Evolutionary conservation across 1,140 invertebrate genomes (phyloP), one percentile per base, ranked within the genome.

Genomic region (Samia ricini): DNA sequence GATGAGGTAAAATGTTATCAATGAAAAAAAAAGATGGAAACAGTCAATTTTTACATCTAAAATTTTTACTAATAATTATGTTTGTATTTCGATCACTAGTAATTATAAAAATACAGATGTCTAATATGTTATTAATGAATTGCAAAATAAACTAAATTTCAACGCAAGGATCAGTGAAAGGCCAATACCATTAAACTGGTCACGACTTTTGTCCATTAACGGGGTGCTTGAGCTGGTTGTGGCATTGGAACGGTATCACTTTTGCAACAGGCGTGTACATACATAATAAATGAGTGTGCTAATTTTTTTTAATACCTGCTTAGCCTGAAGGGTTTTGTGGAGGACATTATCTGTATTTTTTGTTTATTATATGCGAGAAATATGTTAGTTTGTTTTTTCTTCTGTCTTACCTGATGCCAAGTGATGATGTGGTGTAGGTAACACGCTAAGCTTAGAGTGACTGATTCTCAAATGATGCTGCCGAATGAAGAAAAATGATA

Each of bases 141-240:
- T 42, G 33, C 12, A 42, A 15, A 42, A 42, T 42, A 42, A 42
- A 42, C 33, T 42, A 42, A 42, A 42, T 42, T 42, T 42, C 4
- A 69, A 67, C 36, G 62, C 64, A 69, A 64, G 48, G 54, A 61
- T 54, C 66, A 69, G 63, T 61, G 61, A 63, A 68, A 68, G 66
- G 63, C 56, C 33, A 42, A 42, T 42, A 48, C 62, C 60, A 66
- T 62, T 64, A 64, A 57, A 64, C 71, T 52, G 59, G 68, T 74
- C 71, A 74, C 71, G 71, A 63, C 29, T 36, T 33, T 22, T 50
- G 48, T 61, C 60, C 67, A 69, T 72, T 69, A 59, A 29, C 23
- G 58, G 48, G 33, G 33, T 42, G 12, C 33, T 42, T 42, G n/a
- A 15, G 0, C 33, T 42, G 60, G 54, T 24, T 54, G 21, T 56